A percentile compares a stretch with the other conserved stretches of the same genome.
Evolutionary conservation across 2,113 vertebrate genomes (phyloP).

Genomic region (Paedocypris sp.): DNA sequence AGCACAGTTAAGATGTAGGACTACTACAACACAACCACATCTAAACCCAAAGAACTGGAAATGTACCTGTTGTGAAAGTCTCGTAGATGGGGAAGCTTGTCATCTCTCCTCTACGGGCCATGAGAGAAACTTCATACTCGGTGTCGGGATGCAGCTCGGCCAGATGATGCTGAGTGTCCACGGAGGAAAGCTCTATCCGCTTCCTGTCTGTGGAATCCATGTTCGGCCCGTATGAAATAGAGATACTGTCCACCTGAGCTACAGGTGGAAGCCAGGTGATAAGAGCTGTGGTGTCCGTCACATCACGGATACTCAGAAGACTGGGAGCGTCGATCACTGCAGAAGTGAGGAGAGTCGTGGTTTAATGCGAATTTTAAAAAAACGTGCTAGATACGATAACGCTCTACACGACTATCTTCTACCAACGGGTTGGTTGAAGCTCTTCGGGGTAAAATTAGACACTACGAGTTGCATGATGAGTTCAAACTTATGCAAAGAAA

Average conservation of each 20-base stretch:
- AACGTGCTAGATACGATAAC: too few relatives aligned
- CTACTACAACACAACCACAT: not conserved
- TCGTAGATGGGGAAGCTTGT: constrained; percentile 69
- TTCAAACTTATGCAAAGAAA: constrained; percentile 40
- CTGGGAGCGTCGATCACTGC: constrained; percentile 83
- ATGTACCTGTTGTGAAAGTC: constrained; percentile 80
- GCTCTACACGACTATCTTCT: too few relatives aligned
- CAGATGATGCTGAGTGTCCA: constrained; percentile 83
- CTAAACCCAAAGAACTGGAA: too few relatives aligned
- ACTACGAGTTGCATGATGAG: constrained; percentile 40
- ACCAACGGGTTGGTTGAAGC: too few relatives aligned
- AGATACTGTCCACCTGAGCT: constrained; percentile 75
- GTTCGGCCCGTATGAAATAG: constrained; percentile 73
- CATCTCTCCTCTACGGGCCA: constrained; percentile 68
- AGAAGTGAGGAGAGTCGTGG: not conserved
- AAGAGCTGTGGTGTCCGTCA: constrained; percentile 82
- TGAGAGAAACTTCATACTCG: constrained; percentile 76
- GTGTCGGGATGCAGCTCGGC: constrained; percentile 77
- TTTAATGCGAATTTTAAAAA: too few relatives aligned
- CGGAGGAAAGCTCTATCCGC: constrained; percentile 67
- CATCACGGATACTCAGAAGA: constrained; percentile 79
- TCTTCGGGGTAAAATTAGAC: constrained; percentile 37
- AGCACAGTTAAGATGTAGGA: not conserved
- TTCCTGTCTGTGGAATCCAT: constrained; percentile 61
- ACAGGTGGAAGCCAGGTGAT: constrained; percentile 88